These are phyloP conservation scores for Terrapene triunguis DNA, from an alignment of 2,113 vertebrate genomes.

Conservation along the genomic window DNA sequence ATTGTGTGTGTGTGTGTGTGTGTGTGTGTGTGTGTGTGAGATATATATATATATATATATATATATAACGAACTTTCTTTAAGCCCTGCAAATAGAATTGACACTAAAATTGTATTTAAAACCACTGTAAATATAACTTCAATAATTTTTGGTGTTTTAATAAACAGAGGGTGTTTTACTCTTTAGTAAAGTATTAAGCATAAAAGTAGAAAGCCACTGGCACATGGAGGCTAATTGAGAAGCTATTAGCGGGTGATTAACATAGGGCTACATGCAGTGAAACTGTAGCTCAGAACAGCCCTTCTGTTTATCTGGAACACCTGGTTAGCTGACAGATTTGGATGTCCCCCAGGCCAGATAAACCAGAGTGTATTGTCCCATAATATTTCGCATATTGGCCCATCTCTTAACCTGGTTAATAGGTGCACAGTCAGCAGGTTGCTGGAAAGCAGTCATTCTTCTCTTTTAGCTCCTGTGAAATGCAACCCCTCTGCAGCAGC, in stretches of 20 bases:
- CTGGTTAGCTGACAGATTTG: not conserved
- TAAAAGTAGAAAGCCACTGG: not conserved
- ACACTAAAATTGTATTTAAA: too few relatives aligned
- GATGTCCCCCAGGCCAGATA: not conserved
- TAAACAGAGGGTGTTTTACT: too few relatives aligned
- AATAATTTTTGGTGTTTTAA: too few relatives aligned
- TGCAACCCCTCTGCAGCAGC: not conserved
- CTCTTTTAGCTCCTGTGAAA: rapidly evolving
- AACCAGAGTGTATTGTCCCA: not conserved
- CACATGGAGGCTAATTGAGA: not conserved
- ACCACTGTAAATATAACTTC: too few relatives aligned
- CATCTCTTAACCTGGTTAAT: not conserved
- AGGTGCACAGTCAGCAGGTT: not conserved
- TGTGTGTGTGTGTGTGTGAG: too few relatives aligned
- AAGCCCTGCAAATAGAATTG: not conserved
- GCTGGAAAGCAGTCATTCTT: not conserved
- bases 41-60: too few relatives aligned
- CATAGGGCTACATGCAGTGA: not conserved
- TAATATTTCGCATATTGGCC: not conserved
- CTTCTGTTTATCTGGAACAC: too few relatives aligned
- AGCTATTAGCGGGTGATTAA: not conserved
- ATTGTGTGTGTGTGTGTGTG: too few relatives aligned
- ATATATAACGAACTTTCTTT: not conserved
- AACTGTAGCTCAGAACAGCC: not conserved
- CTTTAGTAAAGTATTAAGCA: too few relatives aligned